A percentile compares a stretch with the other conserved stretches of the same genome.
Evolutionary conservation across 2,888 invertebrate species (phyloP).

Genomic region (Caradrina kadenii): DNA sequence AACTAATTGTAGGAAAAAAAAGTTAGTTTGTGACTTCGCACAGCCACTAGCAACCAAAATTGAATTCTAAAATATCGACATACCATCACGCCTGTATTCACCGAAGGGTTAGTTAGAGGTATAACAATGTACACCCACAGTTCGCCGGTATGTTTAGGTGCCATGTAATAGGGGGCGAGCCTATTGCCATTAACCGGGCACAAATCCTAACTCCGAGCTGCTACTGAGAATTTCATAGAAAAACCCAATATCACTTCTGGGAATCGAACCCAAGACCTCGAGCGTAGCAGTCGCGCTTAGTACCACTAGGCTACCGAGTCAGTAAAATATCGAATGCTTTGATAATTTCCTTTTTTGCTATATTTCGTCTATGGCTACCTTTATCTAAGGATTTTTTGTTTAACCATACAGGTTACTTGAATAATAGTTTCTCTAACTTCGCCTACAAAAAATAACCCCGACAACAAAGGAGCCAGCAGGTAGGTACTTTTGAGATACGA

Average conservation of each 20-base stretch:
- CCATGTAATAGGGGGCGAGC: too few relatives aligned
- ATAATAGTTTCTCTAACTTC: conserved; percentile 7
- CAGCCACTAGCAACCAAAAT: background rate
- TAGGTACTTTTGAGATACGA: conserved; percentile 19
- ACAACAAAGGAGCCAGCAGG: conserved; percentile 49
- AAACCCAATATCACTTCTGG: too few relatives aligned
- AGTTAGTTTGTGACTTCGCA: conserved; percentile 8
- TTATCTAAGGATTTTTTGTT: conserved; percentile 21
- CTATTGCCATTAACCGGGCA: too few relatives aligned
- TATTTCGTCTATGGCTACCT: background rate
- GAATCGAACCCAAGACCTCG: too few relatives aligned
- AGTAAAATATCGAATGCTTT: background rate
- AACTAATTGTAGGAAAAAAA: conserved; percentile 14
- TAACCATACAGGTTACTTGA: background rate
- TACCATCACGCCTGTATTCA: too few relatives aligned
- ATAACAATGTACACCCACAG: too few relatives aligned
- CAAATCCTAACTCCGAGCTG: too few relatives aligned
- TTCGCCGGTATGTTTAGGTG: too few relatives aligned
- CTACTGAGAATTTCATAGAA: too few relatives aligned
- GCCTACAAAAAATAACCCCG: conserved; percentile 32
- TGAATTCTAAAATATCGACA: conserved; percentile 20
- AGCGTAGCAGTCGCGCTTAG: too few relatives aligned
- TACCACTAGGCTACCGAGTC: too few relatives aligned
- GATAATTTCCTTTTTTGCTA: conserved; percentile 7
- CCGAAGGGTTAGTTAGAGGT: too few relatives aligned